Base-by-base conservation (phyloP, 1,140 invertebrate species). In the Drosophila tani region DNA sequence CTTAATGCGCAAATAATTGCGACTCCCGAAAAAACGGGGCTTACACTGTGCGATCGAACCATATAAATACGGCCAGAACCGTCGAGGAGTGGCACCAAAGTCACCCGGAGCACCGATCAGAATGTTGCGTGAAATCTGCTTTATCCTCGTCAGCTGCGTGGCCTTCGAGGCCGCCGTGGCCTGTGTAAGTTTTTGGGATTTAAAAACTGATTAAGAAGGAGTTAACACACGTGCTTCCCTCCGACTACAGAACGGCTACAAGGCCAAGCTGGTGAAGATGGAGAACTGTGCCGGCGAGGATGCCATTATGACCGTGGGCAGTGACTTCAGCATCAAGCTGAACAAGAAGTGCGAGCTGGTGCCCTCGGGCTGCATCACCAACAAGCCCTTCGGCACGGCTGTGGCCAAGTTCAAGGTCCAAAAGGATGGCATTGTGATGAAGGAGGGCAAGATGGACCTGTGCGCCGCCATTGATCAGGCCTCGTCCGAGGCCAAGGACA, bases 341-440 rank as follows among this genome's bases (percentile, higher is more conserved):
- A 93, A 91, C 57, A 93, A 93, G 21, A 91, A 93, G 45, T 93
- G 92, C 53, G 91, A 93, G 40, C 57, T 93, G 35, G 75, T 93
- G 6, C 91, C 92, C 2, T 67, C 60, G 14, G 91, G 91, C 15
- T 92, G 91, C 51, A 76, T 92, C 3, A 56, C 0, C 0, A 92
- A 92, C 55, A 92, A 92, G 50, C 69, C 91, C 9, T 92, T 92
- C 14, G 38, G 9, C 17, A 92, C 90, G 11, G 91, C 91, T 5
- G 15, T 77, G 62, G 66, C 87, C 21, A 91, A 86, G 56, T 92
- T 63, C 50, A 92, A 92, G 75, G 73, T 92, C 0, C 71, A 82
- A 27, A 92, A 92, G 65, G 85, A 93, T 43, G 84, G 87, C 49
- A 68, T 92, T 12, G 79, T 91, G 8, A 76, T 92, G 63, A 91